Percentiles rank a stretch among this genome's conserved stretches.
Conservation (phyloP, 2,888 invertebrate genomes). For the Ashinkailepas kermadecensis region DNA sequence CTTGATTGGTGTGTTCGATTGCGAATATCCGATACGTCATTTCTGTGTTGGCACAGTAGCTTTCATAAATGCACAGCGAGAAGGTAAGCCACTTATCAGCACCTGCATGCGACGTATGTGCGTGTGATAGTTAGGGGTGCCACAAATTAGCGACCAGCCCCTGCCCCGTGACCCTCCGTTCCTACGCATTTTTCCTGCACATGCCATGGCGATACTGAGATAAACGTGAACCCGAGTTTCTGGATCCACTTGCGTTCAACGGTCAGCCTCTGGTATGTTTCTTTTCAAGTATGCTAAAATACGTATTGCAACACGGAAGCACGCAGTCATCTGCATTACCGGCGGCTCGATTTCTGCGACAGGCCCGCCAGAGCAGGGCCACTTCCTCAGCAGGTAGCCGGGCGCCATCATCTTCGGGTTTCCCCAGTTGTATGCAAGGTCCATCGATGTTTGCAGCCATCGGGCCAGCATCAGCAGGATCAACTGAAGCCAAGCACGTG, state of each 20-base stretch:
- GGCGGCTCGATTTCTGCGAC: background rate
- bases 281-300: too few relatives aligned
- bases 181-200: background rate
- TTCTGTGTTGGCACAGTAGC: too few relatives aligned
- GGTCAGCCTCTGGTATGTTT: background rate
- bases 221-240: background rate
- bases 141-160: too few relatives aligned
- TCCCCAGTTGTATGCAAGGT: conserved; percentile 16
- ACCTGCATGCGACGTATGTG: too few relatives aligned
- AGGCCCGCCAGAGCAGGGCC: background rate
- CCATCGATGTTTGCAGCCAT: conserved; percentile 16
- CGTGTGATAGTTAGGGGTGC: too few relatives aligned
- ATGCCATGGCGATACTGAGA: background rate
- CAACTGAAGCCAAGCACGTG: background rate
- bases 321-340: background rate
- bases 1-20: too few relatives aligned
- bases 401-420: conserved; percentile 20
- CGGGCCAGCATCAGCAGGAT: background rate
- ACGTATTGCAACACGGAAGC: background rate
- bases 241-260: background rate
- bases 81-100: too few relatives aligned
- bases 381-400: background rate
- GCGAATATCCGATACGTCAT: too few relatives aligned
- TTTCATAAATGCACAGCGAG: too few relatives aligned
- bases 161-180: too few relatives aligned